Percentiles rank a stretch among this genome's conserved stretches.
Evolutionary conservation across 2,113 vertebrate genomes (phyloP).

Genomic region (Acrocephalus kingi): DNA sequence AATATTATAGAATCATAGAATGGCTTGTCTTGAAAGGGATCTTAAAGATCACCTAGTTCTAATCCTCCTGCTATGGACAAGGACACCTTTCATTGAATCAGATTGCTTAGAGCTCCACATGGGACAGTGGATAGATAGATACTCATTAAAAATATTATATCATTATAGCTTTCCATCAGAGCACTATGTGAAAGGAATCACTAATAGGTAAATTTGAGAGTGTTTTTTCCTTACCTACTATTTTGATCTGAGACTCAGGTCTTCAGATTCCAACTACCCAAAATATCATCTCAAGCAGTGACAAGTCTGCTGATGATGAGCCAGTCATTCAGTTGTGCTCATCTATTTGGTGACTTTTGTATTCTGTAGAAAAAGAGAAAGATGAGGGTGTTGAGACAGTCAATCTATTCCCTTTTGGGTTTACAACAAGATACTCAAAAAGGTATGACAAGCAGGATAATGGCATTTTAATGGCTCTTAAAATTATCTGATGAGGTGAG

Average conservation of each 20-base stretch:
- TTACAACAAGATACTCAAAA: neutral
- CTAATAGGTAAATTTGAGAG: neutral
- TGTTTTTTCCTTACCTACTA: neutral
- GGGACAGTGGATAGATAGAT: neutral
- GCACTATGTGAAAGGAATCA: neutral
- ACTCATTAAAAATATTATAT: neutral
- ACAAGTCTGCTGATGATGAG: neutral
- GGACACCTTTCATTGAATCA: neutral
- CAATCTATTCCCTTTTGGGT: neutral
- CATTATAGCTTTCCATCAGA: accelerated
- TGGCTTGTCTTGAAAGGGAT: neutral
- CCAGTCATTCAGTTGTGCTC: neutral
- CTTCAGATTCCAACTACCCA: neutral
- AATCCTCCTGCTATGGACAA: neutral
- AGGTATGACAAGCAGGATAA: neutral
- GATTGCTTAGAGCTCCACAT: neutral
- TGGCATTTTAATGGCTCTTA: neutral
- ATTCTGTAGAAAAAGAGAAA: neutral
- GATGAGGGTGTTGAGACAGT: neutral
- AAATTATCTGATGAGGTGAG: neutral
- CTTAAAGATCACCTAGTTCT: neutral
- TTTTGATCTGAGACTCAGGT: neutral
- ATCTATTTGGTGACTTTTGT: neutral
- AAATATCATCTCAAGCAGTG: neutral
- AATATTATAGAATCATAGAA: neutral